phyloP scores from a whole-genome alignment of 2,797 vertebrate genomes.

The Liasis olivaceus region DNA sequence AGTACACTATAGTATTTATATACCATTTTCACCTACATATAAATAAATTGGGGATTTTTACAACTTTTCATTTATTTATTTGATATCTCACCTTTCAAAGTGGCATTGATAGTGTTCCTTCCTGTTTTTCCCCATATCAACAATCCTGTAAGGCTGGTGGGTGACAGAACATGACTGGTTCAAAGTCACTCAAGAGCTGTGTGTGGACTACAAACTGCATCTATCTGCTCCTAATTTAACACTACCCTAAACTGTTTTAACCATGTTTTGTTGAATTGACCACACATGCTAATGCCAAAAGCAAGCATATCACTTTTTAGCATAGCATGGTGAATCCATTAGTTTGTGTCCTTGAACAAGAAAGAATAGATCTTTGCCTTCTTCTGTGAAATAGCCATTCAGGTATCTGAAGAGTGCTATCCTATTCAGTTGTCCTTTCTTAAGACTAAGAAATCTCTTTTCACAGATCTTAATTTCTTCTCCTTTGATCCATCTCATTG shows the following conservation, averaged over 20 bases:
- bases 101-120: neutral
- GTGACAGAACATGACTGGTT: neutral
- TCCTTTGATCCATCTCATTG: neutral
- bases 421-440: neutral
- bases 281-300: neutral
- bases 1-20: neutral
- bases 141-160: neutral
- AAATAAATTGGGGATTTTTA: neutral
- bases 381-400: neutral
- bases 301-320: neutral
- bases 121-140: neutral
- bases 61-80: neutral
- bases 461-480: neutral
- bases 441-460: neutral
- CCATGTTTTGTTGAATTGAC: neutral
- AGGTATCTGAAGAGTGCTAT: neutral
- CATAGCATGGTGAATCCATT: neutral
- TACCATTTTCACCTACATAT: too few species aligned
- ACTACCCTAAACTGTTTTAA: neutral
- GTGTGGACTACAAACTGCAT: neutral
- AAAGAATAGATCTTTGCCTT: neutral
- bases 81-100: neutral
- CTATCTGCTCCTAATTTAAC: neutral
- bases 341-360: neutral
- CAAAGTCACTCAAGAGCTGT: neutral